phyloP scores from a whole-genome alignment of 2,113 vertebrate genomes.

The Syngnathoides biaculeatus region DNA sequence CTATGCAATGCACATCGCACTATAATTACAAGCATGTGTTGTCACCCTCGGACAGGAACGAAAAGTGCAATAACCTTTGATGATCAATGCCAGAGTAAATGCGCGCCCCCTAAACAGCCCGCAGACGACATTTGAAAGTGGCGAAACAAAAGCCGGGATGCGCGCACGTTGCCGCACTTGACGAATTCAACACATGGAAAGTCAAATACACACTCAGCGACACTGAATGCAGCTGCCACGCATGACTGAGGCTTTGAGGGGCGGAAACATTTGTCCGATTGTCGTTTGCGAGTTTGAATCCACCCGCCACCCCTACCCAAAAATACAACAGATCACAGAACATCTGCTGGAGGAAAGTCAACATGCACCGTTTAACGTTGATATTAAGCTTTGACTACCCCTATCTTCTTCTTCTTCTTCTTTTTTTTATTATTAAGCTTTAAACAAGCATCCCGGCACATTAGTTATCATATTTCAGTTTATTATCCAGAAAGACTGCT shows the following conservation, averaged over 20 bases:
- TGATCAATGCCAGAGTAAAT: not conserved
- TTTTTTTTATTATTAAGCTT: not conserved
- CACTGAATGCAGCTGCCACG: constrained; percentile 5
- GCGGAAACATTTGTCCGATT: not conserved
- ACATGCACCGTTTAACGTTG: not conserved
- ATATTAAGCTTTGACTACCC: not conserved
- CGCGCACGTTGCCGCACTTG: constrained; percentile 32
- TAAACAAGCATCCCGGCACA: not conserved
- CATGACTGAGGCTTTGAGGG: constrained; percentile 12
- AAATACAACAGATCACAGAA: not conserved
- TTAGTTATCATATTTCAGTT: not conserved
- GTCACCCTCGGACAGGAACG: constrained; percentile 9
- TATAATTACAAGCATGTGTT: constrained; percentile 25
- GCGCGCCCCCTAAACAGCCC: constrained; percentile 4
- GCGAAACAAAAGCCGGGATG: constrained; percentile 32
- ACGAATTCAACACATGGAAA: constrained; percentile 40
- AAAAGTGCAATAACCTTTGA: constrained; percentile 9
- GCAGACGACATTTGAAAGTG: constrained; percentile 32
- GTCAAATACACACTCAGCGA: constrained; percentile 28
- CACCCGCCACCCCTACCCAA: not conserved
- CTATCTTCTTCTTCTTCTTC: not conserved
- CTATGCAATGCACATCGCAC: constrained; percentile 2
- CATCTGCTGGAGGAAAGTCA: not conserved
- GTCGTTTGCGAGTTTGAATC: not conserved
- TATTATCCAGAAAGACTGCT: not conserved